Conservation (phyloP, 2,888 invertebrate species). For the Sphinx pinastri region DNA sequence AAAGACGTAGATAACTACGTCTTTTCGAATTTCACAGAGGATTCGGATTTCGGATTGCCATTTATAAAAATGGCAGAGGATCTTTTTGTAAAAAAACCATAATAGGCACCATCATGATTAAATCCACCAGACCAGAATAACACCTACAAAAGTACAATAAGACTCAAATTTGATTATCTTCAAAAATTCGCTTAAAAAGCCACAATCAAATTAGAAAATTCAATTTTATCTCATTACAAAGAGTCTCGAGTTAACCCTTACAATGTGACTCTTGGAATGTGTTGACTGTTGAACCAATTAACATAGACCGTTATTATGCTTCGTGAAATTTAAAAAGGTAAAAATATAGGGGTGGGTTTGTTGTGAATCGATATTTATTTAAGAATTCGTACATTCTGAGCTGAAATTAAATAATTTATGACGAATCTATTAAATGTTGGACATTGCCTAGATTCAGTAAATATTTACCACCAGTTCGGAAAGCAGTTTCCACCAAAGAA, state of each 20-base stretch:
- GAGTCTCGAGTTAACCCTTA: constrained; percentile 54
- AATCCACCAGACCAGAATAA: constrained; percentile 13
- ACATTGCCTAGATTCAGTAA: no score
- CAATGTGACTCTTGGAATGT: constrained; percentile 56
- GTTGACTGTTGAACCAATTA: constrained; percentile 73
- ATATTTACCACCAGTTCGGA: no score
- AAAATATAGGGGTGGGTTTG: constrained; percentile 27
- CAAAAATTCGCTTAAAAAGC: constrained; percentile 35
- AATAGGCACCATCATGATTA: background rate
- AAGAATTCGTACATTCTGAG: background rate
- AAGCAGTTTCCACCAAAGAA: no score
- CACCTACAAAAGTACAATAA: background rate
- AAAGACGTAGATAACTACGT: no score
- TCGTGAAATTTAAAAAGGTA: constrained; percentile 43
- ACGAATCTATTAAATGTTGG: no score
- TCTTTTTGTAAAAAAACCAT: background rate
- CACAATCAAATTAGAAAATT: constrained; percentile 55
- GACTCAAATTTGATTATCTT: constrained; percentile 18
- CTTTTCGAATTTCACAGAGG: no score
- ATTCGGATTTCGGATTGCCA: no score
- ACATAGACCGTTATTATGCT: constrained; percentile 49
- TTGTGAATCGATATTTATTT: background rate
- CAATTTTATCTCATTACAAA: constrained; percentile 56
- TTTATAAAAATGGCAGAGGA: background rate
- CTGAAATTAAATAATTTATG: background rate